Evolutionary conservation across 1,140 invertebrate species (phyloP).

Genomic region (Drosophila athabasca): DNA sequence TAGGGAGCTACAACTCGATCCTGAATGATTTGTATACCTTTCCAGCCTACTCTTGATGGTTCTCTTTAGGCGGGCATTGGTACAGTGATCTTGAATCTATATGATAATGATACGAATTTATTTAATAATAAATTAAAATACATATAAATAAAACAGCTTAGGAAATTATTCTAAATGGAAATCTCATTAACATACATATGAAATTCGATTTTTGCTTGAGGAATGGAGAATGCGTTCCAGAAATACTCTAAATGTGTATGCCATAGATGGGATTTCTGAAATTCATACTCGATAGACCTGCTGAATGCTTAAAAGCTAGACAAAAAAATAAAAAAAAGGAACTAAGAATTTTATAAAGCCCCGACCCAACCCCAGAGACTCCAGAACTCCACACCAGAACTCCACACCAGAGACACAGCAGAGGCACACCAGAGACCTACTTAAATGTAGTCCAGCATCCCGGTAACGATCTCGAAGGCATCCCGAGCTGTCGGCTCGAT

Average conservation of each 20-base stretch:
- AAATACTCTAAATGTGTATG: no score
- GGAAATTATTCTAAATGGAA: slow-evolving; percentile 8
- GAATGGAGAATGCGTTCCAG: no score
- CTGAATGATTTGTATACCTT: no score
- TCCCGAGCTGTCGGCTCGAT: slow-evolving; percentile 91
- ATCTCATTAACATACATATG: slow-evolving; percentile 4
- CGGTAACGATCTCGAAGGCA: slow-evolving; percentile 91
- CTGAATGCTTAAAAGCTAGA: slow-evolving; percentile 6
- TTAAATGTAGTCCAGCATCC: slow-evolving; percentile 86
- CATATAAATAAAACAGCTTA: slow-evolving; percentile 10
- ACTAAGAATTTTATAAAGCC: slow-evolving; percentile 18
- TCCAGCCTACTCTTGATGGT: no score
- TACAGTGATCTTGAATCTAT: no score
- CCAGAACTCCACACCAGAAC: no score
- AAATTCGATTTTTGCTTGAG: background rate
- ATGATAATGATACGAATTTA: no score
- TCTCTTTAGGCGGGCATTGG: no score
- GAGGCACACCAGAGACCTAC: background rate
- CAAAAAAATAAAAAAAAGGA: slow-evolving; percentile 16
- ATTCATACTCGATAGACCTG: no score
- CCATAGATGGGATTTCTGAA: no score
- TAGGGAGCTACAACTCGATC: no score
- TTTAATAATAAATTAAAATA: slow-evolving; percentile 6
- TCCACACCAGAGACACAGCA: no score
- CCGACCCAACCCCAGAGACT: slow-evolving; percentile 10